Evolutionary conservation across 2,888 invertebrate species (phyloP), one percentile per base, ranked within the genome.

Genomic region (Callyntrura sp.): DNA sequence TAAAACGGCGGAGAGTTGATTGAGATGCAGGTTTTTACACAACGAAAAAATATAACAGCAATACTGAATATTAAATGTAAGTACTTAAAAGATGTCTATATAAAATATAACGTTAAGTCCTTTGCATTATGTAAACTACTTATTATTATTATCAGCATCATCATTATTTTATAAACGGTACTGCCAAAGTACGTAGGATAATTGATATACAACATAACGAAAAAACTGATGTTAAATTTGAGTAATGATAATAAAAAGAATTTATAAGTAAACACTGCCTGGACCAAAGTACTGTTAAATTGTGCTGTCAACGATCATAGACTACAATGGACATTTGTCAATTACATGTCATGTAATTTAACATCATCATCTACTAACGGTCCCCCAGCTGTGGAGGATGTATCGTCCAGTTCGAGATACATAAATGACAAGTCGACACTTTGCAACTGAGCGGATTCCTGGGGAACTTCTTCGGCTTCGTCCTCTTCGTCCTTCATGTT

Each of bases 401-500:
- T 23, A 9, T 91, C 90, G 14, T 85, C 90, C 14, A 90, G 70
- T 45, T 91, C 90, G 51, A 91, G 55, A 35, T 91, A 91, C 28
- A 91, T 83, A 62, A 57, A 68, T 0, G 91, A 90, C 12, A 91
- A 60, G 45, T 91, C 90, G 0, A 91, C 90, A 68, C 91, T 91
- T 78, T 91, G 86, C 0, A 85, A 43, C 60, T 81, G 68, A 28
- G 85, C 60, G 6, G 81, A 68, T 51, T 91, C 85, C 57, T 90
- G 88, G 25, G 78, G 85, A 35, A 70, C 57, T 28, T 90, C 84
- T 57, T 83, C 87, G 85, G 93, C 93, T 83, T 94, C 94, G 93
- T 94, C 94, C 17, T 87, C 87, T 8, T 76, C 73, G 14, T 90
- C 87, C 23, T 85, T 90, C 98, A 99, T 99, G 94, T 99, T 99